Evolutionary conservation across 2,113 vertebrate species (phyloP), one percentile per base, ranked within the genome.

Genomic region (Alethe castanea): DNA sequence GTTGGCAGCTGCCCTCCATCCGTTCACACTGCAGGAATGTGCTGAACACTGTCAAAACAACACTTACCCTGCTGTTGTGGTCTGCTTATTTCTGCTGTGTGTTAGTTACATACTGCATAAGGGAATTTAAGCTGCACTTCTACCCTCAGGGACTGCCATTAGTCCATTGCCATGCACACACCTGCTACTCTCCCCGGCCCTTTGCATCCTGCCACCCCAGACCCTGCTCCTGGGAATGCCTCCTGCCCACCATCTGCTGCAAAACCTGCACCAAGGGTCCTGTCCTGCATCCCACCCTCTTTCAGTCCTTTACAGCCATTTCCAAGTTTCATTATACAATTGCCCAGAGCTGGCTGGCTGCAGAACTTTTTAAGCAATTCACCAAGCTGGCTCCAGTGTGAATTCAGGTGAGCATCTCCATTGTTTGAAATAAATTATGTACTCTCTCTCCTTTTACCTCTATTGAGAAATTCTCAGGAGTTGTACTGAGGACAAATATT

Each of bases 1-100:
- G 91, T 66, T 93, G 83, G 92, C 95, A 94, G 88, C 80, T 84
- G 67, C 56, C 54, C 83, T 81, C 61, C 40, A 50, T 42, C 80
- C 1, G 0, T 59, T 89, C 65, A 42, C 42, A 64, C 35, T 44
- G 33, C 52, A 29, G 88, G 76, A 86, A 81, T 25, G 47, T 72
- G 19, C 86, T 38, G 50, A 62, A 24, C 53, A 2, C 23, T 61
- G 45, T 82, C 81, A 91, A 72, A 91, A 61, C 85, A 87, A 48
- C n/a, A 8, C 45, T 50, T 52, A 71, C 13, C 31, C 83, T 4
- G 18, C 56, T 61, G 36, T 5, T 88, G 42, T 29, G 50, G 5
- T 31, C 79, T 83, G 90, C 42, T 64, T 35, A 4, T 90, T 88
- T 70, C 80, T 88, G 33, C 13, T 40, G 36, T 78, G 47, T 31